Conservation (phyloP, 2,797 vertebrate species). For the Lerista edwardsae region DNA sequence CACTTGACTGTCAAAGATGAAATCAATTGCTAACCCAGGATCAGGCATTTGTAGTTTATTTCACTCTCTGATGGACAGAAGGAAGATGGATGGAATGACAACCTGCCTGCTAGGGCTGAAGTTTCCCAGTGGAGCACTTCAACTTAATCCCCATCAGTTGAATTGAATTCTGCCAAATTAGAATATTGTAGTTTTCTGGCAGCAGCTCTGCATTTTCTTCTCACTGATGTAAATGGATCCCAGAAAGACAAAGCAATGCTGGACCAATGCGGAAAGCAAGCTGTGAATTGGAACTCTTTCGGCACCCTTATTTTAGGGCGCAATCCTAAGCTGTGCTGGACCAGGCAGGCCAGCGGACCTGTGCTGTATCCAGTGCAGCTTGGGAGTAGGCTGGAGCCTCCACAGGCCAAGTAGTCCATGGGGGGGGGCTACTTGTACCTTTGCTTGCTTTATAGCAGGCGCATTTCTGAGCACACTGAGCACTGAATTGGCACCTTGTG, state of each 20-base stretch:
- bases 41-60: not conserved
- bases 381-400: too few species aligned
- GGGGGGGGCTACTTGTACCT: too few species aligned
- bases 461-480: too few species aligned
- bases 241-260: not conserved
- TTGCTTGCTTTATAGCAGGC: too few species aligned
- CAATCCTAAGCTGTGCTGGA: too few species aligned
- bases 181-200: not conserved
- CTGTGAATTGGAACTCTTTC: not conserved
- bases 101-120: not conserved
- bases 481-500: too few species aligned
- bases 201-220: not conserved
- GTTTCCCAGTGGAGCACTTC: not conserved
- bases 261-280: not conserved
- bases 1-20: not conserved
- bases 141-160: not conserved
- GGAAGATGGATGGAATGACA: constrained; percentile 12
- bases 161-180: not conserved
- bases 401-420: too few species aligned
- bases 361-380: too few species aligned
- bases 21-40: not conserved
- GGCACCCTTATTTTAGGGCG: too few species aligned
- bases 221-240: not conserved
- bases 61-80: not conserved
- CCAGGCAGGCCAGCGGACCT: too few species aligned